A percentile compares a stretch with the other conserved stretches of the same genome.
Conservation (phyloP, 2,797 vertebrate genomes). For the Bovichtus variegatus region DNA sequence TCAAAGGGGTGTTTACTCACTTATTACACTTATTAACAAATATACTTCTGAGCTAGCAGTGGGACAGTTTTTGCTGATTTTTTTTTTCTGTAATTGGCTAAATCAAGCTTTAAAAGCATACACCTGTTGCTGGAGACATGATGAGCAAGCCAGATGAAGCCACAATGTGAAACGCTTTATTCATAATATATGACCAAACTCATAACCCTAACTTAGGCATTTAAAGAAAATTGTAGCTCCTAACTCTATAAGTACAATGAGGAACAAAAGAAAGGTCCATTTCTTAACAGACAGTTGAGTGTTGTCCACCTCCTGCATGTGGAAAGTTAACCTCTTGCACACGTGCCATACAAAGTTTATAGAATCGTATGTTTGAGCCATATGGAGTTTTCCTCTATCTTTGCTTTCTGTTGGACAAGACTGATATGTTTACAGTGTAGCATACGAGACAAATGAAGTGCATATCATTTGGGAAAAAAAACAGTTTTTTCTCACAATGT, state of each 20-base stretch:
- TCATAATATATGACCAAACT: background rate
- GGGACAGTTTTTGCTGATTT: too few relatives aligned
- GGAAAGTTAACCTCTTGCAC: conserved; percentile 18
- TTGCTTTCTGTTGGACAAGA: background rate
- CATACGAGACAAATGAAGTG: background rate
- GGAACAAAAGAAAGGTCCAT: background rate
- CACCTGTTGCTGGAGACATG: background rate
- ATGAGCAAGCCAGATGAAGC: background rate
- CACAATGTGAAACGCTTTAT: background rate
- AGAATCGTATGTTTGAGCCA: conserved; percentile 12
- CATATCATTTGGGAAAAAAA: background rate
- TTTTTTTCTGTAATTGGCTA: background rate
- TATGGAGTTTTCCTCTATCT: conserved; percentile 4
- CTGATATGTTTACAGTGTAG: background rate
- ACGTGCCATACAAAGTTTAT: conserved; percentile 8
- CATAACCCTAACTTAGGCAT: background rate
- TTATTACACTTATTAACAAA: too few relatives aligned
- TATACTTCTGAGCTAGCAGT: background rate
- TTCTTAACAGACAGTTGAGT: conserved; percentile 1
- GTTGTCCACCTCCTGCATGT: background rate
- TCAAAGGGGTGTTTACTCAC: too few relatives aligned
- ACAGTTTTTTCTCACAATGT: conserved; percentile 20
- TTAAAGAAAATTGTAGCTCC: too few relatives aligned
- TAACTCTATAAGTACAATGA: background rate
- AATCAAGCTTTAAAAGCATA: background rate